phyloP scores from a whole-genome alignment of 2,113 vertebrate genomes.

The Castor canadensis region DNA sequence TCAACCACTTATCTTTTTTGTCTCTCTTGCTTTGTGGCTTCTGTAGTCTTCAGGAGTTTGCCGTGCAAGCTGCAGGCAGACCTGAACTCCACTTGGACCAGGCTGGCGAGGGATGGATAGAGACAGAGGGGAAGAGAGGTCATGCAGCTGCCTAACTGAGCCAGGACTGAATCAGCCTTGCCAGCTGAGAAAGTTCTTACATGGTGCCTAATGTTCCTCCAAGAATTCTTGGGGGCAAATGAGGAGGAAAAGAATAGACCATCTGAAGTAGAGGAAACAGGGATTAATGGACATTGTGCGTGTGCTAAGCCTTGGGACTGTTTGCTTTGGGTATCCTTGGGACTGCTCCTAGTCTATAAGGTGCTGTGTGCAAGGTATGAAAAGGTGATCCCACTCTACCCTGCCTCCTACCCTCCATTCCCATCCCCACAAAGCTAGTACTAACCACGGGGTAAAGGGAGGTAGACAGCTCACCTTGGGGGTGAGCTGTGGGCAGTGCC shows the following conservation, averaged over 20 bases:
- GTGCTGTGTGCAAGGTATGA: neutral
- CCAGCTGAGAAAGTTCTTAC: neutral
- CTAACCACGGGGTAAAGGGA: neutral
- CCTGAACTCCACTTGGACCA: rapidly evolving
- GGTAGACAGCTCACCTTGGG: neutral
- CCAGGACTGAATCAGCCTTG: neutral
- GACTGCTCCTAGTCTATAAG: neutral
- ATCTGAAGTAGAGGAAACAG: neutral
- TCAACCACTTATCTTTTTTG: neutral
- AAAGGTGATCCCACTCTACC: neutral
- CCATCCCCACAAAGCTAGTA: neutral
- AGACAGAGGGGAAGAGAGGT: neutral
- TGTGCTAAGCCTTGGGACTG: neutral
- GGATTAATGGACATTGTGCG: neutral
- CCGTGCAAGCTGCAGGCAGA: rapidly evolving
- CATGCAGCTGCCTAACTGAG: rapidly evolving
- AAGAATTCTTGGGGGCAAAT: neutral
- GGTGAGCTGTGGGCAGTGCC: neutral
- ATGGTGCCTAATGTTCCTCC: neutral
- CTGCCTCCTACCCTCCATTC: too few species aligned
- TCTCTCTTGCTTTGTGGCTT: rapidly evolving
- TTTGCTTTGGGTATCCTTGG: neutral
- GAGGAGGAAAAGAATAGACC: neutral
- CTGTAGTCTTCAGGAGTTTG: neutral
- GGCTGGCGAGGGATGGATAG: rapidly evolving